phyloP scores from a whole-genome alignment of 2,113 vertebrate genomes.

The Scortum barcoo region DNA sequence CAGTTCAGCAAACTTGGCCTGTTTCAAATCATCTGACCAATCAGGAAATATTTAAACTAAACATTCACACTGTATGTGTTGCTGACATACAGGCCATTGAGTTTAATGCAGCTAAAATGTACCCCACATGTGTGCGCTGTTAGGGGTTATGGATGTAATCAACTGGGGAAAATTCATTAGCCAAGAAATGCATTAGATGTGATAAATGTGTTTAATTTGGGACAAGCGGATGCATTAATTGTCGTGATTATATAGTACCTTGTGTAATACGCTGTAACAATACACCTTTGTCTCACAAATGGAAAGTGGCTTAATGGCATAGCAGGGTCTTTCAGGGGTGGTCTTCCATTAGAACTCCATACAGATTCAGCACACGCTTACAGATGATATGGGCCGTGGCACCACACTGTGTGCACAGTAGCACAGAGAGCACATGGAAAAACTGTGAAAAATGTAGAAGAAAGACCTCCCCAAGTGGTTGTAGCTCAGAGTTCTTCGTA shows the following conservation, averaged over 20 bases:
- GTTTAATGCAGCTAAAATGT: background rate
- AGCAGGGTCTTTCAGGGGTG: conserved; percentile 71
- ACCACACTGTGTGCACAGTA: conserved; percentile 32
- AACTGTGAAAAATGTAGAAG: conserved; percentile 13
- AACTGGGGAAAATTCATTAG: conserved; percentile 23
- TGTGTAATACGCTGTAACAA: conserved; percentile 56
- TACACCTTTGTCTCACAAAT: conserved; percentile 67
- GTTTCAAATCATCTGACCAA: conserved; percentile 1
- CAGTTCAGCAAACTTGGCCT: background rate
- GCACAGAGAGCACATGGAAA: conserved; percentile 8
- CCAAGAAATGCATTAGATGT: conserved; percentile 17
- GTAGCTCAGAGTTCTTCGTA: background rate
- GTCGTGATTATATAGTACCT: conserved; percentile 22
- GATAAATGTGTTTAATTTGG: conserved; percentile 39
- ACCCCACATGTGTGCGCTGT: background rate
- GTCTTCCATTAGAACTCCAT: conserved; percentile 66
- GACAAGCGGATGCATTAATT: background rate
- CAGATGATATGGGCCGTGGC: conserved; percentile 39
- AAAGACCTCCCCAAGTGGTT: conserved; percentile 14
- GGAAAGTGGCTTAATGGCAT: conserved; percentile 59
- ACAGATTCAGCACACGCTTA: conserved; percentile 46
- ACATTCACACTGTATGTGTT: background rate
- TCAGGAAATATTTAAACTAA: background rate
- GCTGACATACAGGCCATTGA: background rate
- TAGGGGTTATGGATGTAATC: conserved; percentile 3